Evolutionary conservation across 1,140 invertebrate genomes (phyloP), one percentile per base, ranked within the genome.

Genomic region (Helicoverpa armigera): DNA sequence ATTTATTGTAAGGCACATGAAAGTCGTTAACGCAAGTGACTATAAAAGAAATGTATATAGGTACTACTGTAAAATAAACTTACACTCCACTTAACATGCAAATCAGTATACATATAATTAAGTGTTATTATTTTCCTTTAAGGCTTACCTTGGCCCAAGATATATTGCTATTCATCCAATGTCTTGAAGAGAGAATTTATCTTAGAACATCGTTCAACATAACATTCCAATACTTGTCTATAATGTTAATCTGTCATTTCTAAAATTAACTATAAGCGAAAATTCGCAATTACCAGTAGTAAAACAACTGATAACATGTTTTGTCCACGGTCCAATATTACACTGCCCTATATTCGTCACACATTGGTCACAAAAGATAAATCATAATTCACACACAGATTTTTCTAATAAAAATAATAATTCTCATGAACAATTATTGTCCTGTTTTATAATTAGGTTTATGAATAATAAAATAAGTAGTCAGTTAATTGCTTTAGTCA

Each of bases 401-500:
- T 31, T 51, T 16, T 65, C 35, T 31, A 65, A 0, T 43, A 43
- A 43, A 7, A 43, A 43, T 53, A 70, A 70, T n/a, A 31, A 14
- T 70, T 67, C 43, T 50, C 43, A 54, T 53, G 13, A 12, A 53
- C 13, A 51, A 54, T 16, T 70, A 50, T 70, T 70, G 16, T 69
- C 18, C 65, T 48, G 5, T 43, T 65, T 65, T 65, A 65, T 65
- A 48, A n/a, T 67, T 63, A 16, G n/a, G 31, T 35, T 67, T 23
- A 67, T 50, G 43, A 67, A 67, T 67, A 67, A 67, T 67, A 10
- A 56, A 16, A 56, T 3, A 7, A 29, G 35, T 43, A 43, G 35
- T 29, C 18, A 23, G n/a, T 10, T 65, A 65, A 43, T 65, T 48
- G 61, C 2, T 3, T 65, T 65, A 65, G 61, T 43, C 61, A 65